A percentile compares a stretch with the other conserved stretches of the same genome.
Conservation (phyloP, 2,797 vertebrate genomes). For the Pipistrellus pipistrellus region DNA sequence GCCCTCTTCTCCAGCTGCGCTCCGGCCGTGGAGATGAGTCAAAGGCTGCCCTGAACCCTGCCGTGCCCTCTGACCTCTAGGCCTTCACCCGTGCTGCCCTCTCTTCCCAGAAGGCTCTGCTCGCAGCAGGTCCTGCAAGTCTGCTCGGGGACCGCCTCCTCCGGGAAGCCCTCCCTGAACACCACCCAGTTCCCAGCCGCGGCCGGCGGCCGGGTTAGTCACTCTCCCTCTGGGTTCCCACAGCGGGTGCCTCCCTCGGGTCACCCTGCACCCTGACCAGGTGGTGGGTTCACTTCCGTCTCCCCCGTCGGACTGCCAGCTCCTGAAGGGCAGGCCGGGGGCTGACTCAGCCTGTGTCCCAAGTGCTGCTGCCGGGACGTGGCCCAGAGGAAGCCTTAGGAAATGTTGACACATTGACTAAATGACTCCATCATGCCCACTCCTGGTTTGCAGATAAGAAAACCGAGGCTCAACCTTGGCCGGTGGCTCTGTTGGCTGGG, state of each 20-base stretch:
- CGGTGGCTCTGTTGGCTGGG: not conserved
- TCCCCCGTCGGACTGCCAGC: not conserved
- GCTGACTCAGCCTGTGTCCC: slow-evolving; percentile 38
- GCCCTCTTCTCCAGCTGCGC: not conserved
- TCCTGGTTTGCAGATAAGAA: slow-evolving; percentile 15
- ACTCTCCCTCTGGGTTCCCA: not conserved
- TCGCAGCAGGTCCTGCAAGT: slow-evolving; percentile 19
- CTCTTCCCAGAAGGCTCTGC: not conserved
- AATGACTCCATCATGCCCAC: slow-evolving; percentile 44
- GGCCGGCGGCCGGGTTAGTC: not conserved
- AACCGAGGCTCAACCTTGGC: not conserved
- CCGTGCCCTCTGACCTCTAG: not conserved
- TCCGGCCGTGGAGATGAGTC: not conserved
- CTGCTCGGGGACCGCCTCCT: not conserved
- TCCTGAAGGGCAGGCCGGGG: not conserved
- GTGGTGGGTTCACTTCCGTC: not conserved
- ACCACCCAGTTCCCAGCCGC: not conserved
- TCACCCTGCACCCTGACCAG: not conserved
- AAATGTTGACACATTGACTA: slow-evolving; percentile 59
- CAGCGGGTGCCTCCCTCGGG: slow-evolving; percentile 9
- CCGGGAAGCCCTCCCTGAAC: slow-evolving; percentile 50
- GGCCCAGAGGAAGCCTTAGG: not conserved
- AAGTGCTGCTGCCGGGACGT: not conserved
- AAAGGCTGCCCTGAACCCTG: rapidly evolving
- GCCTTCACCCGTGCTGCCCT: not conserved